Evolutionary conservation across 2,113 vertebrate species (phyloP), one percentile per base, ranked within the genome.

Genomic region (Hypanus sabinus): DNA sequence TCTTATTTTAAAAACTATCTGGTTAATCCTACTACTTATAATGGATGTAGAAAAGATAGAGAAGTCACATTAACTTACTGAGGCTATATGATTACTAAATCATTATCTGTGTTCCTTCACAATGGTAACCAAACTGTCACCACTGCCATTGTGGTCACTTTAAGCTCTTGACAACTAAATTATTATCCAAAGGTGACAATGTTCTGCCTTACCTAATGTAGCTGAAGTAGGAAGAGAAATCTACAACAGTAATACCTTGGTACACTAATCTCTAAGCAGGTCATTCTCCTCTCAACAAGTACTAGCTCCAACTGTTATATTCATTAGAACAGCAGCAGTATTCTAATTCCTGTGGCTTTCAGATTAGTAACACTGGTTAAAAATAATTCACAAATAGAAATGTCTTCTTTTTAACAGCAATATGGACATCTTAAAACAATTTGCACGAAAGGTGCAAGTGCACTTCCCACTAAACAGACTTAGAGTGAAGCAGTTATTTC

Each of bases 271-370:
- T 71, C 68, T 46, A 71, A 93, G 36, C 90, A 73, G 70, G 36
- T 92, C 90, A 38, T 71, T 36, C 65, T 36, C 65, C 22, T 73
- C 90, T 92, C 90, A 62, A 68, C 68, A 71, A 71, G 65, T 22
- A 93, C 38, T 93, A 73, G 91, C 68, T 93, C 91, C 68, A 38
- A 71, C 68, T 93, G 91, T 93, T 93, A 93, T 27, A 55, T 73
- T 93, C 36, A 93, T 73, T 93, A 93, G 2, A 46, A 93, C 91
- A 75, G 38, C 70, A 93, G 70, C 70, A 93, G 22, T 55, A 16
- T 75, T 68, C 91, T 46, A 93, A 73, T 70, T 12, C 88, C 68
- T 93, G 70, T 75, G 91, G 70, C 46, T 70, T 93, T 55, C 24
- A 30, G 27, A 93, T 93, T 16, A 93, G 36, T 70, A 93, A 70